phyloP scores from a whole-genome alignment of 2,888 invertebrate species.

The Quadroppia sp. region DNA sequence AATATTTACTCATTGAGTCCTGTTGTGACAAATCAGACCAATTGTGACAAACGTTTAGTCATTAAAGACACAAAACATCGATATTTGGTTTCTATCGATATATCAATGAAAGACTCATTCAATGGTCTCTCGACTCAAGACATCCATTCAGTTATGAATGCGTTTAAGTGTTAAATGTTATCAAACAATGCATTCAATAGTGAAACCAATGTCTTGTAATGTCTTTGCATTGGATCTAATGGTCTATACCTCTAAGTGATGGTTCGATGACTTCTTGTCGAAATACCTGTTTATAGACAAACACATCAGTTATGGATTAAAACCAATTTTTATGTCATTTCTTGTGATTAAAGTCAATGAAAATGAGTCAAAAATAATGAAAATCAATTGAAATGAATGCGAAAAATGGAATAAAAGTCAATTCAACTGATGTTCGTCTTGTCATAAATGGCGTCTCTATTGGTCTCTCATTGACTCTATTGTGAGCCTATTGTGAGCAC shows the following conservation, averaged over 20 bases:
- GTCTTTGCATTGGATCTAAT: not conserved
- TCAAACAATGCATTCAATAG: not conserved
- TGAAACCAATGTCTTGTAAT: too few species aligned
- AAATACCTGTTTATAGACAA: conserved; percentile 27
- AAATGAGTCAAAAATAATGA: not conserved
- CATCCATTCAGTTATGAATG: too few species aligned
- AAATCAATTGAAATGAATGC: too few species aligned
- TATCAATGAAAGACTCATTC: too few species aligned
- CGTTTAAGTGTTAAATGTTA: too few species aligned
- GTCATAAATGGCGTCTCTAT: conserved; percentile 35
- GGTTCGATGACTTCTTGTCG: conserved; percentile 29
- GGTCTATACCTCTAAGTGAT: conserved; percentile 33
- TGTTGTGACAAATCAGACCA: not conserved
- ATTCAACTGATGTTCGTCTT: not conserved
- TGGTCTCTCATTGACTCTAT: conserved; percentile 5
- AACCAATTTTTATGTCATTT: not conserved
- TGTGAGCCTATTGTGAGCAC: conserved; percentile 24
- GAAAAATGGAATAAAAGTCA: not conserved
- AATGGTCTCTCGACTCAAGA: too few species aligned
- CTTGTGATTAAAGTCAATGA: not conserved
- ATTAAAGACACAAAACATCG: not conserved
- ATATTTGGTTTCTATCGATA: too few species aligned
- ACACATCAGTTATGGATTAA: not conserved
- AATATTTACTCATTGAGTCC: conserved; percentile 36
- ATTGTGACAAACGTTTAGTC: not conserved